phyloP scores from a whole-genome alignment of 2,797 vertebrate species.

The Myotis findleyi region DNA sequence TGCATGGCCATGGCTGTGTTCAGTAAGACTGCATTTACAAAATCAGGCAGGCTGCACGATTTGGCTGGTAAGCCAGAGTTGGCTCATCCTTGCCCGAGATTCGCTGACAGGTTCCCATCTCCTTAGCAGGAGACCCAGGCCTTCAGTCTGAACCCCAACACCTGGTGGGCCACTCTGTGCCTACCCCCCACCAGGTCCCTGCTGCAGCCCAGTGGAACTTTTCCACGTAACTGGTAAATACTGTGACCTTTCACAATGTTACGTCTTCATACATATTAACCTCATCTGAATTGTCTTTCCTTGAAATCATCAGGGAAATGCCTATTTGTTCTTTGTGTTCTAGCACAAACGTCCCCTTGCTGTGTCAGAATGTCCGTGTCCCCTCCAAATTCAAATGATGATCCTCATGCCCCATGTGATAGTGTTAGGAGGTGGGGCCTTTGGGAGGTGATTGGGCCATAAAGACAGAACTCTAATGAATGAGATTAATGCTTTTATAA shows the following conservation, averaged over 20 bases:
- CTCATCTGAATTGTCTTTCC: neutral
- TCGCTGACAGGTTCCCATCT: neutral
- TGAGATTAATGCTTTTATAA: neutral
- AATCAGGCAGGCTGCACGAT: neutral
- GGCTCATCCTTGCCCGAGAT: neutral
- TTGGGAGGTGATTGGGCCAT: too few species aligned
- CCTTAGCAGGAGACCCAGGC: neutral
- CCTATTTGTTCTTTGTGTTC: neutral
- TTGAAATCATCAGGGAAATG: neutral
- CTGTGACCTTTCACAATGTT: neutral
- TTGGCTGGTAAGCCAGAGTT: rapidly evolving
- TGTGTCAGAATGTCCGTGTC: neutral
- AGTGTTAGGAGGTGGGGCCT: neutral
- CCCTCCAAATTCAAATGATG: neutral
- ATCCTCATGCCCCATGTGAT: neutral
- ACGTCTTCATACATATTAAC: rapidly evolving
- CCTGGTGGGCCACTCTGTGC: neutral
- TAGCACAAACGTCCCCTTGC: neutral
- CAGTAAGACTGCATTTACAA: too few species aligned
- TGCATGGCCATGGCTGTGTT: neutral
- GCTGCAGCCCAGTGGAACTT: neutral
- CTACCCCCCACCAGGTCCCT: rapidly evolving
- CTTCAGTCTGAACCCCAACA: neutral
- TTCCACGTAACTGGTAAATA: neutral
- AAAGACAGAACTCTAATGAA: neutral